Conservation (phyloP, 1,140 invertebrate species). For the Protaetia brevitarsis region DNA sequence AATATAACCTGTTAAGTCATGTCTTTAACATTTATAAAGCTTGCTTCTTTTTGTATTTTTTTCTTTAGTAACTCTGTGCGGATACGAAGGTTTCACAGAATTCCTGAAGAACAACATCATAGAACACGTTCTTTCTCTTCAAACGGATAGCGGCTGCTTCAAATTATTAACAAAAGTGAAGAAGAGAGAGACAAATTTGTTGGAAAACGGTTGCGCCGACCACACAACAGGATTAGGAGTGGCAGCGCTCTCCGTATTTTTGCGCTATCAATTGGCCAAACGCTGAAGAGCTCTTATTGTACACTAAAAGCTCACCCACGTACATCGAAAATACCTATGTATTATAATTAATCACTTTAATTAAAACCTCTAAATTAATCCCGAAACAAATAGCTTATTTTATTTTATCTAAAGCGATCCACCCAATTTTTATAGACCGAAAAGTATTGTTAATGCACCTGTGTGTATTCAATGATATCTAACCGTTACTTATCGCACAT, state of each 20-base stretch:
- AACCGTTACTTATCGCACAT: background rate
- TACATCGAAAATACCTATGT: background rate
- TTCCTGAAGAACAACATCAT: slow-evolving; percentile 22
- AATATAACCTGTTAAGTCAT: no score
- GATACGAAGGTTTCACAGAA: slow-evolving; percentile 29
- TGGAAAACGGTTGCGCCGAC: slow-evolving; percentile 27
- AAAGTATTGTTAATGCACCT: background rate
- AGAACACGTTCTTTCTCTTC: slow-evolving; percentile 27
- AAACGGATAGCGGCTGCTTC: slow-evolving; percentile 27
- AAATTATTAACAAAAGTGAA: background rate
- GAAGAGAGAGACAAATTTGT: slow-evolving; percentile 26
- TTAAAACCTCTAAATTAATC: background rate
- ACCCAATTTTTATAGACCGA: no score
- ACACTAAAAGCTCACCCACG: no score
- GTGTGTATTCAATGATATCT: background rate
- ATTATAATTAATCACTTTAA: background rate
- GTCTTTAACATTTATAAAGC: background rate
- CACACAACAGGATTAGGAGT: slow-evolving; percentile 31
- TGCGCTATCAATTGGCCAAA: slow-evolving; percentile 21
- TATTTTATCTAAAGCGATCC: background rate
- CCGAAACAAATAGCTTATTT: background rate
- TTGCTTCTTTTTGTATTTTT: background rate
- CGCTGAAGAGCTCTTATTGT: background rate
- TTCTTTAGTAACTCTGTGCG: slow-evolving; percentile 30
- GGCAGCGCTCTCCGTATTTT: slow-evolving; percentile 24